Base-by-base conservation (phyloP, 2,113 vertebrate genomes). In the Lota lota region DNA sequence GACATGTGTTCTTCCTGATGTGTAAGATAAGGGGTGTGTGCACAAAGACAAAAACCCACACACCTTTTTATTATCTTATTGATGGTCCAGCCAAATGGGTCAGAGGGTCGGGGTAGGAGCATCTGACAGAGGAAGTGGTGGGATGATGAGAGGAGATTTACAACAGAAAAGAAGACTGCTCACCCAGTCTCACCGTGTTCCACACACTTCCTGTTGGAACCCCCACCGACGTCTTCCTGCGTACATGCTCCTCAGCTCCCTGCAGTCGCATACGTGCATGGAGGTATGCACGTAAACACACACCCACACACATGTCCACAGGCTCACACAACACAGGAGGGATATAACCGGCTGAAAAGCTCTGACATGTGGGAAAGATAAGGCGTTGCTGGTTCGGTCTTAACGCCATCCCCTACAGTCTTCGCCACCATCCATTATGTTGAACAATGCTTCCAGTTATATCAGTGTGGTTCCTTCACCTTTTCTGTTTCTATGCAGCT, bases 221-320 rank as follows among this genome's bases (percentile, higher is more conserved):
- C 11, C 51, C 51, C 51, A 56, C 53, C 2, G 40, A 33, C 10
- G 40, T 47, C 40, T 47, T 47, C 40, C 40, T 70, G 69, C 51
- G 68, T 71, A 77, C 80, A 84, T 74, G 58, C 80, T 86, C 69
- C 81, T 73, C 59, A 58, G 66, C 73, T 86, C 90, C 81, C 86
- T 85, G 74, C 73, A 80, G 58, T 74, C 75, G 66, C 56, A 75
- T 33, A 68, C 62, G 53, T 56, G 51, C 47, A 65, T 47, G 47
- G 14, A 64, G 36, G 24, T 50, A 21, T 24, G 58, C 2, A 62
- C 56, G 54, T 17, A 54, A 19, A 60, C 66, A 40, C 56, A 22
- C 61, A 69, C 53, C 2, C 8, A 5, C 40, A 47, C n/a, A 10
- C n/a, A 59, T 21, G 57, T 59, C 4, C 57, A 61, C 22, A 61